phyloP scores from a whole-genome alignment of 2,113 vertebrate species.

The Lophotis ruficrista region DNA sequence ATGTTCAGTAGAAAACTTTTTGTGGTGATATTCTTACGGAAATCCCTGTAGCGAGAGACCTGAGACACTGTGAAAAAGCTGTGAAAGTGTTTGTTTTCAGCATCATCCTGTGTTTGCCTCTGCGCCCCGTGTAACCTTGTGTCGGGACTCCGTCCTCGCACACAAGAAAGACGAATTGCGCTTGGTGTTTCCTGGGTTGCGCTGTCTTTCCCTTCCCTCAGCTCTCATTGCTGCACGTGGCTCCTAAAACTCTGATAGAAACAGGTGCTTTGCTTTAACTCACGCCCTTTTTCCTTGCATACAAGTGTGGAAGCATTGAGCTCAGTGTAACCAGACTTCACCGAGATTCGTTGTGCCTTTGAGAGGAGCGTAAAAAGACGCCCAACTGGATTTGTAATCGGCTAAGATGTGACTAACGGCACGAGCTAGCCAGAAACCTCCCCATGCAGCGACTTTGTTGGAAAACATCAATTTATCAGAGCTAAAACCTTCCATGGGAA shows the following conservation, averaged over 20 bases:
- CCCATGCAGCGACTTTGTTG: neutral
- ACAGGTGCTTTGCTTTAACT: neutral
- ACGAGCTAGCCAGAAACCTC: neutral
- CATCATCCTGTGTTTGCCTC: neutral
- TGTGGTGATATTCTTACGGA: neutral
- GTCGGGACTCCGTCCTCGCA: neutral
- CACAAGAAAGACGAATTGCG: neutral
- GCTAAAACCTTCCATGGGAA: neutral
- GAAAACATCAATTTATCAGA: slow-evolving; percentile 3
- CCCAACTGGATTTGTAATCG: slow-evolving; percentile 13
- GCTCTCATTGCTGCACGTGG: neutral
- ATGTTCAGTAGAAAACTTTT: neutral
- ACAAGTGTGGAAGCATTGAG: neutral
- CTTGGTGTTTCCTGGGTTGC: neutral
- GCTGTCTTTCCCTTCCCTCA: neutral
- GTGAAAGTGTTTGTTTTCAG: neutral
- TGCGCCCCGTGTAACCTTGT: accelerated
- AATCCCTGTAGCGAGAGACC: neutral
- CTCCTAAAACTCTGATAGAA: neutral
- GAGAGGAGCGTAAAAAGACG: neutral
- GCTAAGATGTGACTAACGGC: slow-evolving; percentile 17
- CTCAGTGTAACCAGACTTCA: slow-evolving; percentile 1
- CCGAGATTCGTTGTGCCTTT: neutral
- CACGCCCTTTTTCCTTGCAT: neutral
- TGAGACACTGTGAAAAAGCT: neutral